Evolutionary conservation across 2,113 vertebrate species (phyloP).

Genomic region (Delphinapterus leucas): DNA sequence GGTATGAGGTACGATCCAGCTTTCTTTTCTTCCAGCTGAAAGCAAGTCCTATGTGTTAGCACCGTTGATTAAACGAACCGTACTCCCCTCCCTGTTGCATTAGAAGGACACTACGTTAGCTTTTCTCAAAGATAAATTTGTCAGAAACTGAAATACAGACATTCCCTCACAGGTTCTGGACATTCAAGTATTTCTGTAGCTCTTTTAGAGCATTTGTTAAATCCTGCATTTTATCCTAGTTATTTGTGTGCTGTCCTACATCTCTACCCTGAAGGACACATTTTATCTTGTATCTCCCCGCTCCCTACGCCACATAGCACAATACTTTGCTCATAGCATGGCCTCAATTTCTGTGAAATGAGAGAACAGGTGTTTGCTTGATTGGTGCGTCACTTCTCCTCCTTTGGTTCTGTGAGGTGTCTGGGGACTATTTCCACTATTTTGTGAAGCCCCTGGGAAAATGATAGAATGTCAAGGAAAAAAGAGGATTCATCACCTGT

Average conservation of each 20-base stretch:
- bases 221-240: fast-evolving
- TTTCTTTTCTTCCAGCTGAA: too few species aligned
- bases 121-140: background rate
- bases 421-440: background rate
- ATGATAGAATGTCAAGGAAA: too few species aligned
- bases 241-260: fast-evolving
- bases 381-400: background rate
- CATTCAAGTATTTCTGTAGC: fast-evolving
- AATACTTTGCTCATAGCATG: fast-evolving
- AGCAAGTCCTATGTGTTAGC: fast-evolving
- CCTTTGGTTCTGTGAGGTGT: background rate
- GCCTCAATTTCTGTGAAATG: background rate
- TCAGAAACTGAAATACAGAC: background rate
- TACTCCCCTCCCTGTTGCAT: background rate
- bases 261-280: fast-evolving
- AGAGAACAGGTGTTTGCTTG: fast-evolving
- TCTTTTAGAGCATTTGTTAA: too few species aligned
- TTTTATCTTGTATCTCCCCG: background rate
- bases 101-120: background rate
- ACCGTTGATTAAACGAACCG: fast-evolving
- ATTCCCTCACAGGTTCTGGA: background rate
- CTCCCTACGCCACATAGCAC: fast-evolving
- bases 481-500: fast-evolving
- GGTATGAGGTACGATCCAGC: background rate
- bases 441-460: background rate